phyloP scores from a whole-genome alignment of 1,140 invertebrate species.

The Scylla paramamosain region DNA sequence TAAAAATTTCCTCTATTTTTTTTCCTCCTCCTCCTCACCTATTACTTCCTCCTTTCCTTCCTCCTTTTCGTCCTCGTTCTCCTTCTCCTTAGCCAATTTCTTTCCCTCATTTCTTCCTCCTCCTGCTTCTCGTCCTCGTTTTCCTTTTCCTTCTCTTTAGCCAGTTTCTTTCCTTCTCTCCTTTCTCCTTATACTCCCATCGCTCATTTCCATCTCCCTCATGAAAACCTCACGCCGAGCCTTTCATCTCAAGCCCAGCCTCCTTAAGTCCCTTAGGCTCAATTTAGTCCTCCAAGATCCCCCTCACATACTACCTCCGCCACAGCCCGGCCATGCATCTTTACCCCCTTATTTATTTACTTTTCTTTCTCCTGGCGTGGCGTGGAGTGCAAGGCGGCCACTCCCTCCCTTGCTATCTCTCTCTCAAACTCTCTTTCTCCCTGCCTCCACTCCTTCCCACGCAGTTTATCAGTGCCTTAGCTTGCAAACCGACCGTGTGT shows the following conservation, averaged over 20 bases:
- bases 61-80: neutral
- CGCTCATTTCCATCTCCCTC: neutral
- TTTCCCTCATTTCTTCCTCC: neutral
- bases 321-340: neutral
- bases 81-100: neutral
- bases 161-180: neutral
- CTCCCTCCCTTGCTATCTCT: neutral
- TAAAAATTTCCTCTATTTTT: neutral
- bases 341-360: neutral
- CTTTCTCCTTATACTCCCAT: neutral
- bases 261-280: constrained; percentile 19
- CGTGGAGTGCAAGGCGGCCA: neutral
- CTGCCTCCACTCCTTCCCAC: neutral
- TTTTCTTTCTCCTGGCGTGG: neutral
- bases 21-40: neutral
- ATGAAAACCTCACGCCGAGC: neutral
- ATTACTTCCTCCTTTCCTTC: too few species aligned
- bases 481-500: neutral
- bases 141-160: neutral
- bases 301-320: neutral
- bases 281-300: neutral
- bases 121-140: neutral
- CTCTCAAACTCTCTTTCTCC: neutral
- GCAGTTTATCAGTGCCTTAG: neutral
- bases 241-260: neutral